Base-by-base conservation (phyloP, 2,113 vertebrate genomes). In the Planiliza haematocheilus region DNA sequence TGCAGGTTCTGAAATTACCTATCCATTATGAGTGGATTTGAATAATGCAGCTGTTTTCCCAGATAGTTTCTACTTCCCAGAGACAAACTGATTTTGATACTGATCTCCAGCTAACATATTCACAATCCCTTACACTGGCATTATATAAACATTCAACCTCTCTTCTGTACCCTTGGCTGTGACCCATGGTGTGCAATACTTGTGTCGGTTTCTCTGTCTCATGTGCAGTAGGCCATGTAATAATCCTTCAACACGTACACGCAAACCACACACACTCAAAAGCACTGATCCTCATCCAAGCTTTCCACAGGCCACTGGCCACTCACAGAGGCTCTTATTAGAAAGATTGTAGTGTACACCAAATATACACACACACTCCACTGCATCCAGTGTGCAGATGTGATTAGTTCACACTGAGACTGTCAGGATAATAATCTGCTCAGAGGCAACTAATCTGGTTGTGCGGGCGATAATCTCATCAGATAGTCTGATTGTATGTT, bases 191-290 rank as follows among this genome's bases (percentile, higher is more conserved):
- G 68, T 38, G 77, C 79, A 79, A 17, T 8, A 38, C 77, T 75
- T 80, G 57, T 74, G 84, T 71, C 70, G 71, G 66, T 81, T 82
- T 81, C 66, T 78, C 71, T 41, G 77, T 86, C 60, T 79, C 58
- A 76, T 73, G 86, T 82, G 78, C 88, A 91, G 82, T 20, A 68
- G 72, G 86, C 86, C 86, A 89, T 87, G 87, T 89, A 91, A 92
- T 92, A 89, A 89, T 76, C 49, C 57, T 66, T 49, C 58, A 78
- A 68, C 80, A 83, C 72, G 55, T 8, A 78, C 73, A 71, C 75
- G 5, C 65, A 71, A 64, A 79, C 24, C 65, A 71, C 68, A 79
- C 24, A 68, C 83, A 70, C 57, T 17, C 58, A 41, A 70, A 30
- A 2, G 24, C 24, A 71, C 76, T 82, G 79, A 80, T 84, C 88